Conservation (phyloP, 2,888 invertebrate genomes). For the Brachyptera putata region DNA sequence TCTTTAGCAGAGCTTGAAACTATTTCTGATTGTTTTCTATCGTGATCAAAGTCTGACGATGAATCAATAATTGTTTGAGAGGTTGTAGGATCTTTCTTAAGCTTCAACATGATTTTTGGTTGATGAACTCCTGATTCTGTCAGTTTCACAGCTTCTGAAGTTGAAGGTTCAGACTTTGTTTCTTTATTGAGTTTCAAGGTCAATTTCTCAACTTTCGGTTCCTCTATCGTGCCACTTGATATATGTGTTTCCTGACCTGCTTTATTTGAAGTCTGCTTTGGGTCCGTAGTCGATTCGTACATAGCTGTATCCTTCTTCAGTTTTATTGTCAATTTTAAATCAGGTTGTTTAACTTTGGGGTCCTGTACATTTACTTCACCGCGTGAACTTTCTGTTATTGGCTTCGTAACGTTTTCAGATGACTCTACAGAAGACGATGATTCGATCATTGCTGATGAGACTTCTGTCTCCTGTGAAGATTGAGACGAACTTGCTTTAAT, state of each 20-base stretch:
- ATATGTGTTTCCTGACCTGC: constrained; percentile 12
- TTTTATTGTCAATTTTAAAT: constrained; percentile 30
- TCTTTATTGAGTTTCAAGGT: constrained; percentile 29
- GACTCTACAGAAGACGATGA: no score
- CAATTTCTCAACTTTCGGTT: constrained; percentile 30
- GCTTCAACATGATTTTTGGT: constrained; percentile 37
- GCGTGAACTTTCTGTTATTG: neutral
- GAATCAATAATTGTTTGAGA: constrained; percentile 1
- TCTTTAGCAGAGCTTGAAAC: constrained; percentile 22
- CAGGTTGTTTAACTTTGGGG: neutral
- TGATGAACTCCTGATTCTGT: constrained; percentile 22
- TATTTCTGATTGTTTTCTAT: constrained; percentile 4
- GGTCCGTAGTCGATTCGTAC: constrained; percentile 2
- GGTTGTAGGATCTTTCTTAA: constrained; percentile 33
- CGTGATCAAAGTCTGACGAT: constrained; percentile 1
- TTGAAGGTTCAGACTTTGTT: neutral
- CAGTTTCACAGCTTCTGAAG: constrained; percentile 36
- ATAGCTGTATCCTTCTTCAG: constrained; percentile 25
- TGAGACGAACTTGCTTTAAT: neutral
- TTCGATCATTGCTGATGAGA: no score
- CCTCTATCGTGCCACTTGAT: constrained; percentile 17
- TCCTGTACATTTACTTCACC: no score
- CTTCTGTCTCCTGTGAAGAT: neutral
- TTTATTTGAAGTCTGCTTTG: neutral
- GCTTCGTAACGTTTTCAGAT: neutral